Conservation (phyloP, 2,797 vertebrate genomes). For the Carapus acus region DNA sequence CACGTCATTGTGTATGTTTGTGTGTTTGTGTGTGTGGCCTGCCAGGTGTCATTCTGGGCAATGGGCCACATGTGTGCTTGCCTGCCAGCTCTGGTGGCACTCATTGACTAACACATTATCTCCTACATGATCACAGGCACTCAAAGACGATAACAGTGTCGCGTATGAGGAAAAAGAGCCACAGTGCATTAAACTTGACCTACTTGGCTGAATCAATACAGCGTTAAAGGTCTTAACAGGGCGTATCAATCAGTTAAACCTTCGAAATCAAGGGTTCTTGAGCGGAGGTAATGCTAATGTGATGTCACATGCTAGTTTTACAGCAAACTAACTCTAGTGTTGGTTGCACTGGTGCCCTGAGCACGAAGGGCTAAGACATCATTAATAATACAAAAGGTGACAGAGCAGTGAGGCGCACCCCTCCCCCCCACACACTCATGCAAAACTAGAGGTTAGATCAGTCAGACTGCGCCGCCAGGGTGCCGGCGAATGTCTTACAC, state of each 20-base stretch:
- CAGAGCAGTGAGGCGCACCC: conserved; percentile 9
- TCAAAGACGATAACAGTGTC: conserved; percentile 16
- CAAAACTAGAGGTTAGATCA: conserved; percentile 18
- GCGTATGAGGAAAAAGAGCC: conserved; percentile 25
- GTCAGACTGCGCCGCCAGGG: conserved; percentile 18
- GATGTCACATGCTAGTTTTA: conserved; percentile 1
- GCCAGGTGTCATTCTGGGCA: conserved; percentile 56
- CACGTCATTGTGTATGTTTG: conserved; percentile 11
- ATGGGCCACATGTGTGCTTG: conserved; percentile 42
- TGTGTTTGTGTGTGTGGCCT: conserved; percentile 22
- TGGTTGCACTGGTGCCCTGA: conserved; percentile 5
- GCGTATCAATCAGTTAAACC: background rate
- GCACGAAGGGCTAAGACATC: no score
- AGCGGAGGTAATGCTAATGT: background rate
- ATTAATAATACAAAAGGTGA: conserved; percentile 45
- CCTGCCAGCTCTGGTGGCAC: conserved; percentile 39
- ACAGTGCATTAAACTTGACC: conserved; percentile 13
- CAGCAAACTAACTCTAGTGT: background rate
- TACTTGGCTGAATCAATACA: conserved; percentile 4
- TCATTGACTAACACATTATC: conserved; percentile 36
- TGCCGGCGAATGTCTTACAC: conserved; percentile 13
- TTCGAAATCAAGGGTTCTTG: no score
- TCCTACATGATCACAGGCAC: conserved; percentile 11
- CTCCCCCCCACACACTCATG: conserved; percentile 32
- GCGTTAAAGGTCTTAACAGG: background rate